These are phyloP conservation scores for Chlorops oryzae DNA, from an alignment of 1,140 invertebrate species.

Conservation along the genomic window DNA sequence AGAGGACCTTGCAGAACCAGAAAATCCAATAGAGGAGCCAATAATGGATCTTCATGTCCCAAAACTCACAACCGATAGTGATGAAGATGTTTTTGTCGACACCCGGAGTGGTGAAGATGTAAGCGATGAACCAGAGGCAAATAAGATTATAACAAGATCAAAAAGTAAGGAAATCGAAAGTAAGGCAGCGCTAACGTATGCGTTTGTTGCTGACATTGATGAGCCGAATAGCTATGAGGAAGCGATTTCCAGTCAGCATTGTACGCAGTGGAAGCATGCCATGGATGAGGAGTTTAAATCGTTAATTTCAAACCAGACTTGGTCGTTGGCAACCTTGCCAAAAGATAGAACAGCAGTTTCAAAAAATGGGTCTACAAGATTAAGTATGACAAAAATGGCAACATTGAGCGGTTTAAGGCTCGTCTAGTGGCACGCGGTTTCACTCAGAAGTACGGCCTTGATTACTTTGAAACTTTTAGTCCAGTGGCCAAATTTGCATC, in stretches of 20 bases:
- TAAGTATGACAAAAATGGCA: constrained; percentile 17
- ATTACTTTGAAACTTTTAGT: background rate
- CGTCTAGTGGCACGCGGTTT: constrained; percentile 1
- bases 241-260: background rate
- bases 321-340: too few relatives aligned
- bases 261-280: background rate
- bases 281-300: constrained; percentile 9
- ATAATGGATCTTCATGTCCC: too few relatives aligned
- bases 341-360: constrained; percentile 4
- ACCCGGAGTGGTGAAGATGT: background rate
- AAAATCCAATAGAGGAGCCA: background rate
- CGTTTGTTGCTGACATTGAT: background rate
- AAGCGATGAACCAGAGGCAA: background rate
- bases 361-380: constrained; percentile 35
- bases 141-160: background rate
- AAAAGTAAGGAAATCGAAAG: background rate
- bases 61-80: background rate
- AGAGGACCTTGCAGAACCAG: background rate
- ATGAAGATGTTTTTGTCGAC: background rate
- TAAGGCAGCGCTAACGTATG: background rate
- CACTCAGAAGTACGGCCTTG: constrained; percentile 7
- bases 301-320: background rate
- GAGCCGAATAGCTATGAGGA: constrained; percentile 7
- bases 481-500: constrained; percentile 22
- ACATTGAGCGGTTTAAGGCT: constrained; percentile 31